These are phyloP conservation scores for Manis crassicaudata DNA, from an alignment of 2,797 vertebrate species.

Conservation along the genomic window DNA sequence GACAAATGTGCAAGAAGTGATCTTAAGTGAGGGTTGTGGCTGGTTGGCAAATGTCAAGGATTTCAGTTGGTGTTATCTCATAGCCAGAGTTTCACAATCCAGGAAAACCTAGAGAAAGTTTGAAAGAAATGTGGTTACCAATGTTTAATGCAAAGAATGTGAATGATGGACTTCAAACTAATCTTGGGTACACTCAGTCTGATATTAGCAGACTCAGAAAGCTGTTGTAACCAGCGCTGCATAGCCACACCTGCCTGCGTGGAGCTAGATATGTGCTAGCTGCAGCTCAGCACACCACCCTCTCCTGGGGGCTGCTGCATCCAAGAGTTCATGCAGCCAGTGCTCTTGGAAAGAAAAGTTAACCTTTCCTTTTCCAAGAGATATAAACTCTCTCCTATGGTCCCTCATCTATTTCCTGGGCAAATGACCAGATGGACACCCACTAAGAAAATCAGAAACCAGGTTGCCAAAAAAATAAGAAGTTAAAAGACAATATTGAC, in stretches of 20 bases:
- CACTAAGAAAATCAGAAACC: slow-evolving; percentile 70
- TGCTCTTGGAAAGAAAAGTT: slow-evolving; percentile 70
- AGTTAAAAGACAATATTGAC: background rate
- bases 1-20: slow-evolving; percentile 47
- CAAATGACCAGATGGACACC: slow-evolving; percentile 64
- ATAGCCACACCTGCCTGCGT: accelerated
- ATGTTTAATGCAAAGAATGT: background rate
- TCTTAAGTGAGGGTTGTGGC: slow-evolving; percentile 5
- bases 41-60: slow-evolving; percentile 54
- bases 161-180: slow-evolving; percentile 6
- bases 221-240: background rate
- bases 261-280: background rate
- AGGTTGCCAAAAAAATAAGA: slow-evolving; percentile 34
- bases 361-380: slow-evolving; percentile 71
- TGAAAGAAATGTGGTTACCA: slow-evolving; percentile 1
- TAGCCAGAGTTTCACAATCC: slow-evolving; percentile 39
- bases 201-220: background rate
- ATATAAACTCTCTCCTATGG: slow-evolving; percentile 39
- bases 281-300: background rate
- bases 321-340: slow-evolving; percentile 36
- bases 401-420: slow-evolving; percentile 58
- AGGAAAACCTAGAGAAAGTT: background rate
- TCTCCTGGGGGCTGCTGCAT: background rate
- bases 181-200: slow-evolving; percentile 8
- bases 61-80: slow-evolving; percentile 42